Percentiles rank a stretch among this genome's conserved stretches.
These are phyloP conservation scores for Podilymbus podiceps DNA, from an alignment of 2,113 vertebrate species.

Conservation along the genomic window DNA sequence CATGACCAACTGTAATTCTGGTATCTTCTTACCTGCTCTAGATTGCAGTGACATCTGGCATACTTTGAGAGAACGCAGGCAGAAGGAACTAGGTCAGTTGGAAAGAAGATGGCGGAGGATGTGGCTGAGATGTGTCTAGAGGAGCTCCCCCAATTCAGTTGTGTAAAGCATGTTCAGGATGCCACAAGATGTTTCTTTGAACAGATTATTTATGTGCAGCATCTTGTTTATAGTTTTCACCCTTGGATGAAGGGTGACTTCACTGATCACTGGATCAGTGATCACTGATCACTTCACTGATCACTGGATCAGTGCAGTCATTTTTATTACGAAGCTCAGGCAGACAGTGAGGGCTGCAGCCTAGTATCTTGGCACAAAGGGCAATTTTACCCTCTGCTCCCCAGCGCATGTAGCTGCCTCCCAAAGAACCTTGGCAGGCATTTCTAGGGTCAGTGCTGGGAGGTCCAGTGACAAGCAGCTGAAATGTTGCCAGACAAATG, in stretches of 20 bases:
- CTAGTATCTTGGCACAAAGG: fast-evolving
- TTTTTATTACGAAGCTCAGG: neutral
- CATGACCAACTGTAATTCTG: neutral
- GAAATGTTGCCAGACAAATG: neutral
- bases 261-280: too few species aligned
- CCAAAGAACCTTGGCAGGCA: neutral
- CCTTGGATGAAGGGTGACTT: too few species aligned
- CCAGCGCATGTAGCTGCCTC: fast-evolving
- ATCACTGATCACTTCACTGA: too few species aligned
- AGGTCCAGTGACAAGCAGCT: neutral
- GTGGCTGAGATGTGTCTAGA: neutral
- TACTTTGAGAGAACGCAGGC: neutral
- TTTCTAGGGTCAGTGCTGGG: neutral
- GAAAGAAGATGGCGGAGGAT: neutral
- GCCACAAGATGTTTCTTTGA: neutral
- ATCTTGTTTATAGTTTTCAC: neutral
- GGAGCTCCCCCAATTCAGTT: neutral
- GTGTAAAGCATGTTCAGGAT: neutral
- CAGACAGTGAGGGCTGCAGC: neutral
- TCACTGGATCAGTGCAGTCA: neutral
- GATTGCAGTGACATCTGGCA: neutral
- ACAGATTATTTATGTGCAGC: neutral
- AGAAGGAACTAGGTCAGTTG: fast-evolving
- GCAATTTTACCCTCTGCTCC: neutral
- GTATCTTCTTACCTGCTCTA: neutral